A percentile compares a stretch with the other conserved stretches of the same genome.
These are phyloP conservation scores for Larimichthys crocea DNA, from an alignment of 2,113 vertebrate genomes.

Conservation along the genomic window DNA sequence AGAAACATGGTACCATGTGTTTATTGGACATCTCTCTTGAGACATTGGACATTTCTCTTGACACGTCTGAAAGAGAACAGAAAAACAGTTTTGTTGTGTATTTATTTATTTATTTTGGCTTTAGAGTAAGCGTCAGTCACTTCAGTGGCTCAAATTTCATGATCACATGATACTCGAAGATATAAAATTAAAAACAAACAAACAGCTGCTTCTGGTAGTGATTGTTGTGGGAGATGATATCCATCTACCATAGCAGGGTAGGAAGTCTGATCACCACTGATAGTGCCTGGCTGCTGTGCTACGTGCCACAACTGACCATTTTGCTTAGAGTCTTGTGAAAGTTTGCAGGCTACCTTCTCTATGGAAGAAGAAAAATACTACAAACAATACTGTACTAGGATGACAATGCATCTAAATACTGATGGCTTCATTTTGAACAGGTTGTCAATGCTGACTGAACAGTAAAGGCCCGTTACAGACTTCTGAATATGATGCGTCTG, in stretches of 20 bases:
- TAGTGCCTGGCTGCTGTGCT: background rate
- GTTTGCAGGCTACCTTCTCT: background rate
- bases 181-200: background rate
- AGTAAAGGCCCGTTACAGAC: background rate
- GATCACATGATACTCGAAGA: background rate
- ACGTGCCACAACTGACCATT: background rate
- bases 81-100: background rate
- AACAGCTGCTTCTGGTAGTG: background rate
- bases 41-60: background rate
- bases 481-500: background rate
- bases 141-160: background rate
- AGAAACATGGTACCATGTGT: background rate
- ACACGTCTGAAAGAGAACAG: background rate
- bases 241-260: background rate
- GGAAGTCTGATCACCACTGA: background rate
- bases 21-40: background rate
- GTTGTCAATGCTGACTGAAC: background rate
- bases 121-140: background rate
- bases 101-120: background rate
- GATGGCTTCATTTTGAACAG: background rate
- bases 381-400: background rate
- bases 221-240: background rate
- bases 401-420: background rate
- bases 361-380: too few relatives aligned
- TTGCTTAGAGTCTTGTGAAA: background rate